Evolutionary conservation across 1,140 invertebrate genomes (phyloP), one percentile per base, ranked within the genome.

Genomic region (Hermetia illucens): DNA sequence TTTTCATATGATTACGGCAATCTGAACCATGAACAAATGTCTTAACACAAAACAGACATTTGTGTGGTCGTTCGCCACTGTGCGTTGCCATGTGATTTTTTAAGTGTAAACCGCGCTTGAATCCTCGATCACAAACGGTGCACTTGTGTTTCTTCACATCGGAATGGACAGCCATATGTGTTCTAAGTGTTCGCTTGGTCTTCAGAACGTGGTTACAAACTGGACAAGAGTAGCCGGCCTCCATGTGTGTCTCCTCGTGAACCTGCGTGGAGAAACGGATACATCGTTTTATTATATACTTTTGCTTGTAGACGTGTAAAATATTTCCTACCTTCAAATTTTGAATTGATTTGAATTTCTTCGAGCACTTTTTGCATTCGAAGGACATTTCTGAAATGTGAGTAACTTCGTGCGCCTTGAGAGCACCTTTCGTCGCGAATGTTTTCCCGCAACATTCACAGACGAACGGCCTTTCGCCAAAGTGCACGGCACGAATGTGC

Each of bases 1-100:
- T 42, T 21, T 50, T 44, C 41, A 58, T 60, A 36, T 60, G 56
- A 30, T 53, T 51, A 9, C 56, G 46, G 41, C 55, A 60, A 36
- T 60, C 58, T 10, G 49, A 51, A 8, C 51, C 49, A 34, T 58
- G 56, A 20, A 53, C 51, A 44, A 60, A 60, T 2, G 53, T 52
- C 8, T 53, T 47, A n/a, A 46, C 41, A 39, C 56, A 60, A 43
- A 53, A 60, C 10, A 47, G 51, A 39, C 56, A 60, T 1, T 42
- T 41, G 40, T 60, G 58, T 17, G 55, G 55, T 21, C 53, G 40
- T 21, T 48, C 39, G 3, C 56, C 56, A 1, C 50, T 54, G 34
- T 57, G 54, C 5, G 49, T 33, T 32, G 48, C 51, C 25, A 48
- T 37, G 27, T 53, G 49, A 41, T 49, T 49, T 47, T 44, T 38